A percentile compares a stretch with the other conserved stretches of the same genome.
Evolutionary conservation across 1,140 invertebrate genomes (phyloP).

Genomic region (Microplitis demolitor): DNA sequence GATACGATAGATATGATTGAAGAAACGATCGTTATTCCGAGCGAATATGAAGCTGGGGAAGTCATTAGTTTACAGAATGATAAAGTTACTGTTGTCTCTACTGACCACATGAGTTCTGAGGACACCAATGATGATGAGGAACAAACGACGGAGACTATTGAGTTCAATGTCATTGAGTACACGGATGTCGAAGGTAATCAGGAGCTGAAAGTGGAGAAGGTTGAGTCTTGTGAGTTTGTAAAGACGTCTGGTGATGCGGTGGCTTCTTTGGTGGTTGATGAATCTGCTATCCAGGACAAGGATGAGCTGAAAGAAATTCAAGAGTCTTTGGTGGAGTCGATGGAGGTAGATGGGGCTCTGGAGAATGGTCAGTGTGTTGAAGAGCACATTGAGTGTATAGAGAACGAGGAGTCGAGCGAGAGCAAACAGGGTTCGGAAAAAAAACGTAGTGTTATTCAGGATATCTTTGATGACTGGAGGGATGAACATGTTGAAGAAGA

Average conservation of each 20-base stretch:
- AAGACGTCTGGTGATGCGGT: slow-evolving; percentile 25
- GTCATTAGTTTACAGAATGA: slow-evolving; percentile 23
- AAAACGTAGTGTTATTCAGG: slow-evolving; percentile 54
- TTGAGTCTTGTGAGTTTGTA: slow-evolving; percentile 29
- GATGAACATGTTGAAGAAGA: slow-evolving; percentile 44
- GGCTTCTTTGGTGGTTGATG: too few species aligned
- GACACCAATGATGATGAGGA: slow-evolving; percentile 10
- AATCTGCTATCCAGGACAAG: not conserved
- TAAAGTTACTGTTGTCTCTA: slow-evolving; percentile 14
- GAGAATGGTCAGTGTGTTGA: not conserved
- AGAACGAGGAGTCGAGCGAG: not conserved
- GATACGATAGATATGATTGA: slow-evolving; percentile 37
- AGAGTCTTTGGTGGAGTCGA: not conserved
- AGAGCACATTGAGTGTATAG: not conserved
- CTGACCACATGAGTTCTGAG: not conserved
- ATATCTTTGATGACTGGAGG: slow-evolving; percentile 58
- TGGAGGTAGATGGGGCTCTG: not conserved
- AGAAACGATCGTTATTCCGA: slow-evolving; percentile 31
- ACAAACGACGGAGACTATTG: slow-evolving; percentile 14
- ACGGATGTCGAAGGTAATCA: not conserved
- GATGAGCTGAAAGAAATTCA: not conserved
- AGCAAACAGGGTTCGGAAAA: slow-evolving; percentile 29
- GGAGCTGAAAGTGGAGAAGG: not conserved
- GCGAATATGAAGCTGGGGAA: not conserved
- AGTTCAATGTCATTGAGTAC: slow-evolving; percentile 36